Evolutionary conservation across 2,113 vertebrate species (phyloP), one percentile per base, ranked within the genome.

Genomic region (Syrrhaptes paradoxus): DNA sequence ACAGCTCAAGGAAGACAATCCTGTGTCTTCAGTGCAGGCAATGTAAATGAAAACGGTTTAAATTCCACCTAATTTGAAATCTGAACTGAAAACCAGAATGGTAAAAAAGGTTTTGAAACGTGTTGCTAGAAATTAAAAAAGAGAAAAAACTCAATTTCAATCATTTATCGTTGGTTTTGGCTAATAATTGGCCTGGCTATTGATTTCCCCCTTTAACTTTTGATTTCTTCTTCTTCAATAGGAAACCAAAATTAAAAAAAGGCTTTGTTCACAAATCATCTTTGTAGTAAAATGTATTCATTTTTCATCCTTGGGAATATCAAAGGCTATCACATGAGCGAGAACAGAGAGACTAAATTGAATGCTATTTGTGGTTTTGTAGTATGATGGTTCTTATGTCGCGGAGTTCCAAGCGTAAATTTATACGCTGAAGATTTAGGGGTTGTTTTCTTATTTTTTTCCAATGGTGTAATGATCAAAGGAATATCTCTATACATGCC

Each of bases 381-480:
- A 92, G 71, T 16, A 25, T 29, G 72, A 54, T 89, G 81, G 34
- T 89, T 84, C 77, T 91, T 87, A 41, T 0, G 7, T 85, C 1
- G 6, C 68, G 34, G 62, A 31, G 74, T 82, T 96, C 73, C 86
- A 87, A 82, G 79, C 3, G 22, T 88, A 85, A 94, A 89, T 96
- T 91, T 91, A 90, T 78, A 92, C 7, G 1, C 13, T 55, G 62
- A 92, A 78, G 93, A 93, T 92, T 94, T 95, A 93, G 86, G 55
- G 49, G 24, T 74, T 91, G 83, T 86, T 96, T 95, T 88, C 38
- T 70, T 84, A 9, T 78, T 90, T 95, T 94, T 77, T 78, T 45
- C 62, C 66, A 89, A 6, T 85, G 88, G 71, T 93, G 92, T 93
- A 85, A 57, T 89, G 92, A 94, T 97, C 95, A 97, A 97, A 98